A percentile compares a stretch with the other conserved stretches of the same genome.
Conservation (phyloP, 1,140 invertebrate genomes). For the Stenopsyche tienmushanensis region DNA sequence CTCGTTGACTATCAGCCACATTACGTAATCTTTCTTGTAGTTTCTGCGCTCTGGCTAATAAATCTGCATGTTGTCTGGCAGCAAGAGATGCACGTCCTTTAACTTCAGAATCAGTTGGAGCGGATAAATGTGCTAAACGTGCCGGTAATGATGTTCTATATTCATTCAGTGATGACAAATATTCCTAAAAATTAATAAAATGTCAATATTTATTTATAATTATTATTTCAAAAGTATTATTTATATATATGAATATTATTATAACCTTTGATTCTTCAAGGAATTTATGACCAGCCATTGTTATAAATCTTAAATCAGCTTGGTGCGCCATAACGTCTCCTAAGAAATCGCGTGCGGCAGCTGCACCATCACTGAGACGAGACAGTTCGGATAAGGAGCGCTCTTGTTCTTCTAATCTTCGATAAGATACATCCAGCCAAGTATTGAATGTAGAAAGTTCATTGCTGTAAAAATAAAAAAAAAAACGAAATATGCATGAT, state of each 20-base stretch:
- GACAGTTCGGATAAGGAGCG: conserved; percentile 78
- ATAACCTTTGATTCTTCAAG: conserved; percentile 85
- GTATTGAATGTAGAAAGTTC: conserved; percentile 79
- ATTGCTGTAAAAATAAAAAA: conserved; percentile 52
- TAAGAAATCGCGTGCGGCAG: conserved; percentile 83
- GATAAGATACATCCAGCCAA: conserved; percentile 81
- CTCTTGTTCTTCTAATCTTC: conserved; percentile 82
- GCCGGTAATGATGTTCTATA: conserved; percentile 80
- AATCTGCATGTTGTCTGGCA: conserved; percentile 71
- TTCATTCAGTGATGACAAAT: conserved; percentile 78
- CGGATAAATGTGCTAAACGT: conserved; percentile 73
- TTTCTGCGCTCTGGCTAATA: conserved; percentile 77
- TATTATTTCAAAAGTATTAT: neutral
- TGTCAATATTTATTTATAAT: conserved; percentile 25
- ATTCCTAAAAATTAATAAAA: conserved; percentile 59
- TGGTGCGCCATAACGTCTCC: conserved; percentile 93
- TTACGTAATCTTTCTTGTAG: conserved; percentile 76
- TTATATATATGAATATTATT: conserved; percentile 4
- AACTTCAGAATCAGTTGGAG: conserved; percentile 67
- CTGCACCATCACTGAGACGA: conserved; percentile 67
- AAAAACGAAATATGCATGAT: neutral
- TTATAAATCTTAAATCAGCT: conserved; percentile 90
- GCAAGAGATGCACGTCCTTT: conserved; percentile 68
- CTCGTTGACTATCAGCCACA: conserved; percentile 74
- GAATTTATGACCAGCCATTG: conserved; percentile 93